These are phyloP conservation scores for Shinisaurus crocodilurus DNA, from an alignment of 2,113 vertebrate genomes.

Conservation along the genomic window DNA sequence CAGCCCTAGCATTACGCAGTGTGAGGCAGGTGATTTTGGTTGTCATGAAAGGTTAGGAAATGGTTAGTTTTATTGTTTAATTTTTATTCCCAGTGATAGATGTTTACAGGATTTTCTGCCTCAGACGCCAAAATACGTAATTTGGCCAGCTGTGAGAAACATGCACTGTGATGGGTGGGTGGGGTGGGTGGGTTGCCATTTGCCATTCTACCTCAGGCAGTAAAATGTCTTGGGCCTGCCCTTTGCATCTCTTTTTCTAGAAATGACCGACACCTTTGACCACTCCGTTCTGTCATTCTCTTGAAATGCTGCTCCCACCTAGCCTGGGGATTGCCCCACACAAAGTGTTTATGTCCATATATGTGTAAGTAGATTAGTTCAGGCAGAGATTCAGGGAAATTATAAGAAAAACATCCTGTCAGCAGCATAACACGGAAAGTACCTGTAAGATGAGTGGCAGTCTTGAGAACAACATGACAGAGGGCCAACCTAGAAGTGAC, in stretches of 20 bases:
- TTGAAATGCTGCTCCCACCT: not conserved
- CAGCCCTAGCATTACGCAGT: no score
- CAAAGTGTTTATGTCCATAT: not conserved
- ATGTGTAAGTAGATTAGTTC: not conserved
- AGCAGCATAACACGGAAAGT: not conserved
- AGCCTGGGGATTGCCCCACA: not conserved
- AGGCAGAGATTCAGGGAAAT: not conserved
- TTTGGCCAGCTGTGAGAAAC: no score
- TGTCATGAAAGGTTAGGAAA: no score
- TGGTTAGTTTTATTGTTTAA: no score
- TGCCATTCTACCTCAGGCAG: no score
- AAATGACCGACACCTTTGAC: not conserved
- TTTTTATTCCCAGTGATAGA: no score
- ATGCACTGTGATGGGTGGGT: no score
- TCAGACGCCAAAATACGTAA: no score
- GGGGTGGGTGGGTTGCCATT: no score
- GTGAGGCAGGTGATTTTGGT: no score
- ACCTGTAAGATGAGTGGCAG: not conserved
- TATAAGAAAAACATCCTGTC: conserved; percentile 1
- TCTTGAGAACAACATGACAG: not conserved
- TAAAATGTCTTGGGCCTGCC: no score
- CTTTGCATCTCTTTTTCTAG: not conserved
- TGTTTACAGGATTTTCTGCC: no score
- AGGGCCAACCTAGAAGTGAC: not conserved
- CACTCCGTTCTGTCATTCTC: not conserved